Base-by-base conservation (phyloP, 2,797 vertebrate genomes). In the Paratrypauchen microcephalus region DNA sequence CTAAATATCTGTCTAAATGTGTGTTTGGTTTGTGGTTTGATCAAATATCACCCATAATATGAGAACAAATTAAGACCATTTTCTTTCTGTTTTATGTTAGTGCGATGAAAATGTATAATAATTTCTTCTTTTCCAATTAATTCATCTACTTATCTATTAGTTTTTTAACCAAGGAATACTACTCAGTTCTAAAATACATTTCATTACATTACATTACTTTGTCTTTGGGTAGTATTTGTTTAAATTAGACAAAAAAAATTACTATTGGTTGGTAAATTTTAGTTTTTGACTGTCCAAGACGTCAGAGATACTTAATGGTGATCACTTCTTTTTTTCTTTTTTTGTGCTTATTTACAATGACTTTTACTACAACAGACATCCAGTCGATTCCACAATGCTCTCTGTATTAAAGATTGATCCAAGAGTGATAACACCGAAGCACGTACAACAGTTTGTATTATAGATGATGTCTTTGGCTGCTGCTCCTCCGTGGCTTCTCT, bases 331-430 rank as follows among this genome's bases (percentile, higher is more conserved):
- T 6, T n/a, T 0, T 6, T 8, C 30, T 52, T 9, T 36, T 8
- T 36, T 8, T 36, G 7, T 9, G 1, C 19, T 7, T 52, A 52
- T 52, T 52, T 15, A 55, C n/a, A 11, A 24, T 5, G 12, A 55
- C 54, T 55, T 55, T 55, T 55, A 52, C 11, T 56, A 24, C 54
- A 24, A 26, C 21, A 23, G 13, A 56, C 6, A 56, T 56, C 12
- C 7, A 12, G 23, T 24, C 5, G 21, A 56, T 56, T 26, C 26
- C 57, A 59, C 57, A 74, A 39, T 63, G 18, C 24, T 45, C 12
- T 67, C 52, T 21, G 30, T 75, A 81, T 81, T 65, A 76, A 84
- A 83, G 71, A 81, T 85, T 83, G 50, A 80, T 24, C 65, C 59
- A 5, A 28, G 63, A 73, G 62, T 75, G 71, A 66, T 75, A 71